Conservation (phyloP, 1,140 invertebrate species). For the Pseudomyrmex pallidus region DNA sequence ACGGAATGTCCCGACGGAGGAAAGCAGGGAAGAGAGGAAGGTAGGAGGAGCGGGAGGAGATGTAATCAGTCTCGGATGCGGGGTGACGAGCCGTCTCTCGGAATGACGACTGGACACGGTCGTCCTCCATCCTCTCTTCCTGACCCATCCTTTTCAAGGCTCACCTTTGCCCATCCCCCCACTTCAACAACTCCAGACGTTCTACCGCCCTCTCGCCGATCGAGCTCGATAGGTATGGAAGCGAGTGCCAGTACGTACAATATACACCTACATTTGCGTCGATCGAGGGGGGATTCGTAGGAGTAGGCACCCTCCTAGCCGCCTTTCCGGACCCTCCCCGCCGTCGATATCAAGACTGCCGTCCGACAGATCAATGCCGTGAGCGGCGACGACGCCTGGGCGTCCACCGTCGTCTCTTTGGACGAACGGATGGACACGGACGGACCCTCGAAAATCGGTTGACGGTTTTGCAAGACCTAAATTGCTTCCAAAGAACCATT, state of each 20-base stretch:
- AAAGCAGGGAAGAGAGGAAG: constrained; percentile 11
- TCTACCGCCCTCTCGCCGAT: constrained; percentile 24
- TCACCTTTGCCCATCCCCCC: constrained; percentile 46
- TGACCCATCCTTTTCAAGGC: constrained; percentile 45
- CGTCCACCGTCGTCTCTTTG: constrained; percentile 76
- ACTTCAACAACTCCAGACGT: constrained; percentile 51
- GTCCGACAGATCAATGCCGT: constrained; percentile 84
- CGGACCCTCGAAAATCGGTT: constrained; percentile 59
- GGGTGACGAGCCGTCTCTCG: constrained; percentile 79
- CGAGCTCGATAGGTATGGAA: constrained; percentile 56
- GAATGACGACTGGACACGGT: constrained; percentile 76
- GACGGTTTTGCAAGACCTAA: constrained; percentile 47
- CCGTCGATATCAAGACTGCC: constrained; percentile 83
- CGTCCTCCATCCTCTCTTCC: constrained; percentile 64
- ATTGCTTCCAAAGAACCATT: constrained; percentile 60
- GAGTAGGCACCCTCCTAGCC: constrained; percentile 66
- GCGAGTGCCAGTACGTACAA: constrained; percentile 56
- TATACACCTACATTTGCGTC: constrained; percentile 55
- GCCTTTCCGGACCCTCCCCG: constrained; percentile 72
- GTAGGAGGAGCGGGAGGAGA: constrained; percentile 46
- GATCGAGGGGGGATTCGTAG: constrained; percentile 33
- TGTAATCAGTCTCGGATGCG: constrained; percentile 74
- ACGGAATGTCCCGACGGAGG: constrained; percentile 10
- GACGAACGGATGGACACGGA: constrained; percentile 70
- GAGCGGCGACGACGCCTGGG: constrained; percentile 81